Evolutionary conservation across 2,797 vertebrate genomes (phyloP), one percentile per base, ranked within the genome.

Genomic region (Phaenicophaeus curvirostris): DNA sequence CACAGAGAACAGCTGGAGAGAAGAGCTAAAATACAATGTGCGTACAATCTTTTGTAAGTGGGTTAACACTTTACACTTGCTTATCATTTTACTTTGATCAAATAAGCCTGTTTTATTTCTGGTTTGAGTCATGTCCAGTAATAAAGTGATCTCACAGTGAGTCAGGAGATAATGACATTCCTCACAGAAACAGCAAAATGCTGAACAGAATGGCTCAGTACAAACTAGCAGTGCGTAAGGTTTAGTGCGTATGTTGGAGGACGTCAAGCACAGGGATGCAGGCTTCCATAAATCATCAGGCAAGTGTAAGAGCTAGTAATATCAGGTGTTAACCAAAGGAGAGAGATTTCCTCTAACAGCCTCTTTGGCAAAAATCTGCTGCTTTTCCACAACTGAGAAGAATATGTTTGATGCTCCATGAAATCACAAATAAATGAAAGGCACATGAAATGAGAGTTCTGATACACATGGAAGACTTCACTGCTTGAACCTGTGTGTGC

Each of bases 401-500:
- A 87, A 9, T 5, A 23, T 3, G 24, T 41, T 87, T 63, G 57
- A 23, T 3, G 24, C 37, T 87, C 63, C 57, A 0, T 28, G 30
- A 76, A 55, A 48, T 14, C 51, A 58, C 30, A 57, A 89, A 46
- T 16, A 48, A n/a, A 18, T 0, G 0, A 39, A 67, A 30, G 39
- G 14, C 25, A 27, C 33, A 33, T 3, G 8, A 69, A 55, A 59
- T 44, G 28, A 23, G 77, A 62, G 18, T 39, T 53, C n/a, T n/a
- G 63, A 33, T 28, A 4, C 25, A 25, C 35, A 2, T n/a, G 53
- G 30, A 55, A 51, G 19, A 24, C 4, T 66, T 61, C 14, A 25
- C 1, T 39, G 20, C 11, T 53, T 59, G 55, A 78, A 31, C 11
- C 5, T 30, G 35, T 0, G 0, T 6, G 30, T 20, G 21, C 2